Conservation (phyloP, 2,113 vertebrate species). For the Hylia prasina region DNA sequence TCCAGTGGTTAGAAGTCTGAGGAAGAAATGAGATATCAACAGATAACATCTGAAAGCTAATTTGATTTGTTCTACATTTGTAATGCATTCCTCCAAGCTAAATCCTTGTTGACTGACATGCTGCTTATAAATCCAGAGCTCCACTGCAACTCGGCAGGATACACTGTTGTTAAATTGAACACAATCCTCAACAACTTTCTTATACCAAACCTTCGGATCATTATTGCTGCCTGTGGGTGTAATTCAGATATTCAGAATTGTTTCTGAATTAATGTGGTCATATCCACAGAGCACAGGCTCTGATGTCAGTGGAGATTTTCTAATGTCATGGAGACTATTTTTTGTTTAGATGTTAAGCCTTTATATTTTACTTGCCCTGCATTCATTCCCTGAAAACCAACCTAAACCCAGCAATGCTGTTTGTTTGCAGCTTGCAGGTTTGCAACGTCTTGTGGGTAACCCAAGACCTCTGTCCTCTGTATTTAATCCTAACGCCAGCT, state of each 20-base stretch:
- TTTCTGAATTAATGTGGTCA: not conserved
- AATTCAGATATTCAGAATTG: not conserved
- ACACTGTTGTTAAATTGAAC: not conserved
- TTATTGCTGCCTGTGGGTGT: not conserved
- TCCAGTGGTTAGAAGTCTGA: slow-evolving; percentile 12
- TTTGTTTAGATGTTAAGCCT: not conserved
- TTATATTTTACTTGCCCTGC: not conserved
- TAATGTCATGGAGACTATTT: not conserved
- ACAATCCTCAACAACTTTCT: not conserved
- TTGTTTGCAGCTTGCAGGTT: not conserved
- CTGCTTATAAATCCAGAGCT: not conserved
- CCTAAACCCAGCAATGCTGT: not conserved
- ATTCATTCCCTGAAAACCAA: not conserved
- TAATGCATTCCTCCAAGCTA: slow-evolving; percentile 30
- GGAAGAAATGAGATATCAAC: slow-evolving; percentile 9
- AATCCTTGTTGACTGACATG: slow-evolving; percentile 20
- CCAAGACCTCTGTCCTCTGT: not conserved
- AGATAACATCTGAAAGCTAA: slow-evolving; percentile 41
- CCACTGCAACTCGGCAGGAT: not conserved
- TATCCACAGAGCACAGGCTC: not conserved
- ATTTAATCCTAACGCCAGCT: not conserved
- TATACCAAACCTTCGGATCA: fast-evolving
- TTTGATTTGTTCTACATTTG: slow-evolving; percentile 44
- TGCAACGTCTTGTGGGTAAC: not conserved
- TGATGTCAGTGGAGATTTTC: not conserved